These are phyloP conservation scores for Trachops cirrhosus DNA, from an alignment of 2,797 vertebrate species.

Conservation along the genomic window DNA sequence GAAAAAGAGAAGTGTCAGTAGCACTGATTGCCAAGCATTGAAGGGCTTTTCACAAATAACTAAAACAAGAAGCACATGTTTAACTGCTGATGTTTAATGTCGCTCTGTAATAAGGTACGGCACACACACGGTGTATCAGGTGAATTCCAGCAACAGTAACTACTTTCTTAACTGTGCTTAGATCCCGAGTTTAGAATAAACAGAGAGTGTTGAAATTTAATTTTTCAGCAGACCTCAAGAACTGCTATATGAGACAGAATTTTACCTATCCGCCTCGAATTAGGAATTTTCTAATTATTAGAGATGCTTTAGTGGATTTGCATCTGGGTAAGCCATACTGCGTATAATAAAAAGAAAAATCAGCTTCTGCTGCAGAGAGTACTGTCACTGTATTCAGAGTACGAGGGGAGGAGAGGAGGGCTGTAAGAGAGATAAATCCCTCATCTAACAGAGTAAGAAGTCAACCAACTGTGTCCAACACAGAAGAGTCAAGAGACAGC, in stretches of 20 bases:
- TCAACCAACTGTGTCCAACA: background rate
- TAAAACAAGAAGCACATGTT: background rate
- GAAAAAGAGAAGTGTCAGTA: slow-evolving; percentile 6
- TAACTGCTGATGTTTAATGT: background rate
- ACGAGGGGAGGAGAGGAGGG: background rate
- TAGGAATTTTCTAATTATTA: slow-evolving; percentile 5
- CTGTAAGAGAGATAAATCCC: background rate
- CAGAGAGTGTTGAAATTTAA: slow-evolving; percentile 28
- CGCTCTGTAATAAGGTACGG: background rate
- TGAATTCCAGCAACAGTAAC: slow-evolving; percentile 26
- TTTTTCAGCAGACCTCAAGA: slow-evolving; percentile 37
- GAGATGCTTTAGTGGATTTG: background rate
- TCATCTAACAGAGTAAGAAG: background rate
- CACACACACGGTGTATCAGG: background rate
- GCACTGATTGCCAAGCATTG: background rate
- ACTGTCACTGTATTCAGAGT: background rate
- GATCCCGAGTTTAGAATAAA: slow-evolving; percentile 36
- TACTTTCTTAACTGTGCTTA: slow-evolving; percentile 42
- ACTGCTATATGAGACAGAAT: slow-evolving; percentile 16
- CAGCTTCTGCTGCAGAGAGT: background rate
- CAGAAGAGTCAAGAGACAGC: background rate
- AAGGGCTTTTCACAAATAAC: background rate
- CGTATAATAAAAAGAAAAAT: background rate
- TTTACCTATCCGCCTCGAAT: background rate
- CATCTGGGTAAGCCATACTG: background rate